Conservation (phyloP, 2,888 invertebrate species). For the Artemia sinica region DNA sequence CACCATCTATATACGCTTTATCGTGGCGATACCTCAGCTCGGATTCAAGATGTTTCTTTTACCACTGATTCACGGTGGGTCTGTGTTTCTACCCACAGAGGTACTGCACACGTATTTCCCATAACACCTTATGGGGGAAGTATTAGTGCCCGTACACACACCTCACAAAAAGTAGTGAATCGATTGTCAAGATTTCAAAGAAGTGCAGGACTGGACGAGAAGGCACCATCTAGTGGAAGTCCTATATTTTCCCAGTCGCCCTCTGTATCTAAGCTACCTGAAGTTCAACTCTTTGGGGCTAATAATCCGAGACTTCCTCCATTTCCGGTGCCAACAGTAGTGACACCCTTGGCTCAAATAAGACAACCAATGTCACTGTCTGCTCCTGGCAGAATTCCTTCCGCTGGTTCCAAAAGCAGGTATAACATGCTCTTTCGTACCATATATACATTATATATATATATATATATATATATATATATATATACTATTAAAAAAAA, state of each 20-base stretch:
- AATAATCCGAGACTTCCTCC: conserved; percentile 80
- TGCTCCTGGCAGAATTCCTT: conserved; percentile 9
- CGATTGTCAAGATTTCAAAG: conserved; percentile 64
- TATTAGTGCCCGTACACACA: conserved; percentile 78
- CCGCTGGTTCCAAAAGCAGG: conserved; percentile 12
- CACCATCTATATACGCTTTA: conserved; percentile 90
- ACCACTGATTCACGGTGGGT: conserved; percentile 89
- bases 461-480: too few species aligned
- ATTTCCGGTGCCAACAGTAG: conserved; percentile 63
- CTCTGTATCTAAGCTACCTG: conserved; percentile 26
- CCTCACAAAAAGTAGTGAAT: conserved; percentile 82
- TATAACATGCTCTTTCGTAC: background rate
- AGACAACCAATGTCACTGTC: conserved; percentile 35
- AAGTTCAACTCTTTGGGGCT: conserved; percentile 40
- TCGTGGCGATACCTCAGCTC: conserved; percentile 85
- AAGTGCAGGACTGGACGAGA: conserved; percentile 63
- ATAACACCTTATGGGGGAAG: conserved; percentile 88
- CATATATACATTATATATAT: too few species aligned
- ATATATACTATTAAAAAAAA: too few species aligned
- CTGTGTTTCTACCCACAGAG: conserved; percentile 81
- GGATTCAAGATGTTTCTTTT: conserved; percentile 70
- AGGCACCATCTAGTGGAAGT: conserved; percentile 46
- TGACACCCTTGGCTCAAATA: conserved; percentile 67
- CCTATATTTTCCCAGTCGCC: conserved; percentile 38
- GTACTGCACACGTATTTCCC: conserved; percentile 94